Evolutionary conservation across 2,888 invertebrate species (phyloP), one percentile per base, ranked within the genome.

Genomic region (Caenorhabditis becei): DNA sequence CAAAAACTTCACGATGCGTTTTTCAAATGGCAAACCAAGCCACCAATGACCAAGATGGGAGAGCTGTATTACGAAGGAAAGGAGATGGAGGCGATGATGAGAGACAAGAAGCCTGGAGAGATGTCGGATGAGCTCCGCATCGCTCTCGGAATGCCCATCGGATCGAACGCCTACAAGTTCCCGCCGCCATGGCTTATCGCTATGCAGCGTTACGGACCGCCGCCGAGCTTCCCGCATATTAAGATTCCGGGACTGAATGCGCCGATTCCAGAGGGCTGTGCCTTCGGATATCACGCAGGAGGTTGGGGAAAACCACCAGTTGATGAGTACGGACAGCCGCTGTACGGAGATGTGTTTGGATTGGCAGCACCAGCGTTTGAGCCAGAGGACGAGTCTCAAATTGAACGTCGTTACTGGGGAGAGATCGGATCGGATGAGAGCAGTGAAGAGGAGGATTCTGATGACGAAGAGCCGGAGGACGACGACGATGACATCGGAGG

Each of bases 251-350:
- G 98, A 0, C 93, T 99, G 5, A 99, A 98, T 93, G 97, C 97
- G 1, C 97, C 98, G 0, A 99, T 99, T 88, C 99, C 99, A 0
- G 98, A 93, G 89, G 91, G 95, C 1, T 98, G 97, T 91, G 95
- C 97, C 0, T 99, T 99, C 92, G 99, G 99, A 20, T 99, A 99
- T 92, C 98, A 99, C 93, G 97, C 98, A 0, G 99, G 97, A 47
- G 98, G 98, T 23, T 99, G 98, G 98, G 98, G 99, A 79, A 99
- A 99, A 92, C 99, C 99, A 14, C 99, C 99, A 0, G 99, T 99
- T 0, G 99, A 99, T 92, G 98, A 98, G 92, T 95, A 95, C 82
- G 99, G 99, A 44, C 95, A 97, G 91, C 99, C 99, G 0, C 93
- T 99, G 0, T 99, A 99, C 91, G 99, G 99, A 1, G 99, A 99